Conservation (phyloP, 2,113 vertebrate genomes). For the Fulmarus glacialis region DNA sequence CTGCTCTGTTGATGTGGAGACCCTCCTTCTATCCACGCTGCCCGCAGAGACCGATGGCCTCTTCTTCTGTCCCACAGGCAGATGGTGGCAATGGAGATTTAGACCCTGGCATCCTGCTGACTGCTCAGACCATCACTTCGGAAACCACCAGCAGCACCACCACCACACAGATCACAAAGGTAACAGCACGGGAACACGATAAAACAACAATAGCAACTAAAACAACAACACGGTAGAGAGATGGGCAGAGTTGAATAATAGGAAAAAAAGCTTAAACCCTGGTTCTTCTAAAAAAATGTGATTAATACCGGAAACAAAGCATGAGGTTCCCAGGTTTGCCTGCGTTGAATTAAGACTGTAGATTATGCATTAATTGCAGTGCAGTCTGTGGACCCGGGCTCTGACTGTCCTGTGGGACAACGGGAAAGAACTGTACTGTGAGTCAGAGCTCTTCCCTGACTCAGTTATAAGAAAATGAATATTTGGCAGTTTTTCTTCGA, state of each 20-base stretch:
- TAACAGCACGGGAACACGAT: not conserved
- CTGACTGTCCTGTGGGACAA: not conserved
- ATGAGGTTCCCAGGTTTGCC: not conserved
- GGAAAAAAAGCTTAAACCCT: not conserved
- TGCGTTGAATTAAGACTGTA: not conserved
- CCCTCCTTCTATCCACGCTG: not conserved
- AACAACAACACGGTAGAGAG: accelerated
- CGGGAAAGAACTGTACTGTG: not conserved
- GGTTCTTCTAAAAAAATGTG: not conserved
- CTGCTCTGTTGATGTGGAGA: not conserved
- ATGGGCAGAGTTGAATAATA: not conserved
- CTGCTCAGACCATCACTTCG: constrained; percentile 96
- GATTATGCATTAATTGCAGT: not conserved
- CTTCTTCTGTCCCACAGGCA: constrained; percentile 75
- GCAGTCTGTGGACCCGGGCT: not conserved
- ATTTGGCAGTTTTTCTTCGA: not conserved
- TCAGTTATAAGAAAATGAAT: not conserved
- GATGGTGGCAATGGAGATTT: constrained; percentile 83
- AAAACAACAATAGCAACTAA: not conserved
- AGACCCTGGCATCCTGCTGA: constrained; percentile 89
- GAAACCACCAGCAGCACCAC: constrained; percentile 98
- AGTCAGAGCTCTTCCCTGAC: not conserved
- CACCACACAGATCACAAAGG: constrained; percentile 99
- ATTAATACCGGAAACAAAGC: not conserved
- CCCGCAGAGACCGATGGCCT: not conserved